Evolutionary conservation across 2,113 vertebrate species (phyloP).

Genomic region (Uropsilus gracilis): DNA sequence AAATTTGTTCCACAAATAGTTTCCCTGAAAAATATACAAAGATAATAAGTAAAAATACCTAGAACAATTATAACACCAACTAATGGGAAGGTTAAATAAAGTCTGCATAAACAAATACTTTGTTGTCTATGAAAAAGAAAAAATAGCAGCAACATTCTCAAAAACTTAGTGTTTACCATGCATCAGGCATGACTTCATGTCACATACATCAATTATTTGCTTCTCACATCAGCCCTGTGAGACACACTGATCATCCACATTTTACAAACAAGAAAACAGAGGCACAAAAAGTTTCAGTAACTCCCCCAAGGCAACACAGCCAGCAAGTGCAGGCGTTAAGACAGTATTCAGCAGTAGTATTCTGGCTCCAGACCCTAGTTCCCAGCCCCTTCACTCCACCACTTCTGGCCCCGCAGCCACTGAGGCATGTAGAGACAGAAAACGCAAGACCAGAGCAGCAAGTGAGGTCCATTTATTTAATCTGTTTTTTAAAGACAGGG

Average conservation of each 20-base stretch:
- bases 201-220: background rate
- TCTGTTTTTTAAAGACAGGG: background rate
- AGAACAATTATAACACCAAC: slow-evolving; percentile 6
- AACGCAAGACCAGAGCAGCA: background rate
- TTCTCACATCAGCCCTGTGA: background rate
- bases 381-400: no score
- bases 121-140: background rate
- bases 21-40: background rate
- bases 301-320: background rate
- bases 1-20: background rate
- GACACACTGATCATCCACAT: background rate
- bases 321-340: no score
- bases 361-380: background rate
- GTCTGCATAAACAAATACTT: background rate
- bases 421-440: background rate
- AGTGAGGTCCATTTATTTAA: background rate
- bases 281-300: background rate
- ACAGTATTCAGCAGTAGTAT: no score
- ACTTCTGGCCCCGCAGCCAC: no score
- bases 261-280: slow-evolving; percentile 1
- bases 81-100: background rate
- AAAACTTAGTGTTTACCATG: background rate
- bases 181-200: background rate
- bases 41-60: background rate
- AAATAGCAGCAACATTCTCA: background rate